phyloP scores from a whole-genome alignment of 2,113 vertebrate genomes.

The Ovibos moschatus region DNA sequence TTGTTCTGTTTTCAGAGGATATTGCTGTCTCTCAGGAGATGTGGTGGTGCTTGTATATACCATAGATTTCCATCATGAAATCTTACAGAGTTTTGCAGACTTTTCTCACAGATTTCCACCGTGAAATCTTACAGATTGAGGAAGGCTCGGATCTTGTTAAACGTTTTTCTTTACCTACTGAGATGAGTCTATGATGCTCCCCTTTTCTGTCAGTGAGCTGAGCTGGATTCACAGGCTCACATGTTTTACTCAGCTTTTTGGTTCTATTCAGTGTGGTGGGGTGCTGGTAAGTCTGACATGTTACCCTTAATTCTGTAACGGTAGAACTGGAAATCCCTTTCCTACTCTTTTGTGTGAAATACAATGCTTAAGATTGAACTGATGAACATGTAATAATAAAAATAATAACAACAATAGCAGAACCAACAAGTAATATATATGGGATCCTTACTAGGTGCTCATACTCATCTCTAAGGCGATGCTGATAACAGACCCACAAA shows the following conservation, averaged over 20 bases:
- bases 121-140: neutral
- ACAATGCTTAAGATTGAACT: neutral
- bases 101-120: neutral
- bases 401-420: neutral
- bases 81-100: neutral
- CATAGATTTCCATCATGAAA: neutral
- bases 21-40: neutral
- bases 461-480: neutral
- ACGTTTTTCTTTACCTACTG: neutral
- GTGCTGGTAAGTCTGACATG: neutral
- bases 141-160: neutral
- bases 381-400: neutral
- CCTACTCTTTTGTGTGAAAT: neutral
- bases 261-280: neutral
- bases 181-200: neutral
- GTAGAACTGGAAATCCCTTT: neutral
- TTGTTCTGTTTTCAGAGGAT: neutral
- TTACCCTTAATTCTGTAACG: neutral
- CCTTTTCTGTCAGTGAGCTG: neutral
- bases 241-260: neutral
- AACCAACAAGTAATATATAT: accelerated
- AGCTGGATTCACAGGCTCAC: neutral
- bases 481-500: neutral
- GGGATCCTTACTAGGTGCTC: neutral
- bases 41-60: neutral